A percentile compares a stretch with the other conserved stretches of the same genome.
These are phyloP conservation scores for Hirundichthys speculiger DNA, from an alignment of 2,113 vertebrate species.

Conservation along the genomic window DNA sequence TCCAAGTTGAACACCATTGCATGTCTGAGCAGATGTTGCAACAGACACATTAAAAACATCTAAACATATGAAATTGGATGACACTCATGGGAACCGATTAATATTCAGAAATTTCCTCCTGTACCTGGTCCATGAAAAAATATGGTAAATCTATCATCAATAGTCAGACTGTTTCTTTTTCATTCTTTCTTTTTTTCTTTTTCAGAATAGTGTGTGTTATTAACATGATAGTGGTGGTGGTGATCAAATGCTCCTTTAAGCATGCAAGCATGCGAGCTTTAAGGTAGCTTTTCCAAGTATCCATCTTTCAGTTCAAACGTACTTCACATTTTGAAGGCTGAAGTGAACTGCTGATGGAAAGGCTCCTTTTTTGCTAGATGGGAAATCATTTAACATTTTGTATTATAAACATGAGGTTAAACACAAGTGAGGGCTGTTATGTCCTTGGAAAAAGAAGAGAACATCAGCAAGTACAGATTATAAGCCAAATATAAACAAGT, in stretches of 20 bases:
- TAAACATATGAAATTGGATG: background rate
- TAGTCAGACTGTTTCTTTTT: too few relatives aligned
- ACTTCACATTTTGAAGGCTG: constrained; percentile 6
- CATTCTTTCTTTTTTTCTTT: too few relatives aligned
- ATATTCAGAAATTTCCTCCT: background rate
- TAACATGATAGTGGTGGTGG: background rate
- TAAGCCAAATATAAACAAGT: background rate
- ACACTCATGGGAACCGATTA: background rate
- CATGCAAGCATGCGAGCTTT: background rate
- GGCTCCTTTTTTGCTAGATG: constrained; percentile 7
- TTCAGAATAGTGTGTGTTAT: background rate
- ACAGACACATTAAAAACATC: background rate
- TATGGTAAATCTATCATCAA: too few relatives aligned
- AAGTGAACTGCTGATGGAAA: constrained; percentile 19
- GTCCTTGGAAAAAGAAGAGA: constrained; percentile 13
- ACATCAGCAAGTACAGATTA: background rate
- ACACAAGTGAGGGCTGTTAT: constrained; percentile 17
- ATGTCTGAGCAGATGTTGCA: constrained; percentile 9
- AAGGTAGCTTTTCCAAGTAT: constrained; percentile 7
- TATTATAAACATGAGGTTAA: background rate
- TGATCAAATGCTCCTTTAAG: background rate
- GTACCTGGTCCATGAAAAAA: too few relatives aligned
- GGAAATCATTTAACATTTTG: constrained; percentile 6
- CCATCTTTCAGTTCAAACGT: constrained; percentile 1
- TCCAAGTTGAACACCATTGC: constrained; percentile 11